Evolutionary conservation across 2,888 invertebrate species (phyloP).

Genomic region (Andrena chrysosceles): DNA sequence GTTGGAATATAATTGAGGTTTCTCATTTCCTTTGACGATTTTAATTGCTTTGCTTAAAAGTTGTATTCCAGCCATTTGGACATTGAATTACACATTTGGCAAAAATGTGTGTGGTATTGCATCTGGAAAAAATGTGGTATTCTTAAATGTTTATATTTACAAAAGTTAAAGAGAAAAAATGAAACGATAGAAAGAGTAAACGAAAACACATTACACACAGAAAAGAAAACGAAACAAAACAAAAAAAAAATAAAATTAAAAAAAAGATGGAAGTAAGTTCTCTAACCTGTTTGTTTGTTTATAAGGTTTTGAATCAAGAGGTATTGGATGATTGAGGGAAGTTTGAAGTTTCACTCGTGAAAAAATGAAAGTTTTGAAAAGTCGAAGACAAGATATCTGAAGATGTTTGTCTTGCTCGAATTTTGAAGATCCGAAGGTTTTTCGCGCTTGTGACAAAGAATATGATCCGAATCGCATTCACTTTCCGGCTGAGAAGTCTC

Average conservation of each 20-base stretch:
- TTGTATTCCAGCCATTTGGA: slow-evolving; percentile 79
- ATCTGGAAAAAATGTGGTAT: slow-evolving; percentile 73
- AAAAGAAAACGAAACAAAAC: slow-evolving; percentile 68
- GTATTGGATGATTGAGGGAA: slow-evolving; percentile 90
- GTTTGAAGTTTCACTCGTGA: slow-evolving; percentile 84
- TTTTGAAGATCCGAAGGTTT: slow-evolving; percentile 83
- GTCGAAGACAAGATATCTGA: slow-evolving; percentile 83
- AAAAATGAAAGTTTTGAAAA: slow-evolving; percentile 83
- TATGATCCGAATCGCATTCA: slow-evolving; percentile 84
- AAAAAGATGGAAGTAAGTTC: slow-evolving; percentile 79
- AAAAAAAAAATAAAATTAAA: slow-evolving; percentile 72
- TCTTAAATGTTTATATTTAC: slow-evolving; percentile 72
- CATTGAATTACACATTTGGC: slow-evolving; percentile 64
- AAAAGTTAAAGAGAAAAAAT: slow-evolving; percentile 66
- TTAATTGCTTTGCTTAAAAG: slow-evolving; percentile 64
- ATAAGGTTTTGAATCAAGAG: slow-evolving; percentile 94
- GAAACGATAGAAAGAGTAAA: slow-evolving; percentile 44
- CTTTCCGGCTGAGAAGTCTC: slow-evolving; percentile 82
- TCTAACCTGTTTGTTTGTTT: slow-evolving; percentile 90
- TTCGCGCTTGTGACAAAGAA: slow-evolving; percentile 85
- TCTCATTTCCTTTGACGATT: slow-evolving; percentile 53
- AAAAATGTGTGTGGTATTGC: slow-evolving; percentile 64
- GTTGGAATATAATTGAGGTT: slow-evolving; percentile 79
- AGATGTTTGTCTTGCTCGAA: slow-evolving; percentile 83
- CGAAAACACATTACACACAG: slow-evolving; percentile 55